Percentiles rank a stretch among this genome's conserved stretches.
These are phyloP conservation scores for Diloba caeruleocephala DNA, from an alignment of 2,888 invertebrate genomes.

Conservation along the genomic window DNA sequence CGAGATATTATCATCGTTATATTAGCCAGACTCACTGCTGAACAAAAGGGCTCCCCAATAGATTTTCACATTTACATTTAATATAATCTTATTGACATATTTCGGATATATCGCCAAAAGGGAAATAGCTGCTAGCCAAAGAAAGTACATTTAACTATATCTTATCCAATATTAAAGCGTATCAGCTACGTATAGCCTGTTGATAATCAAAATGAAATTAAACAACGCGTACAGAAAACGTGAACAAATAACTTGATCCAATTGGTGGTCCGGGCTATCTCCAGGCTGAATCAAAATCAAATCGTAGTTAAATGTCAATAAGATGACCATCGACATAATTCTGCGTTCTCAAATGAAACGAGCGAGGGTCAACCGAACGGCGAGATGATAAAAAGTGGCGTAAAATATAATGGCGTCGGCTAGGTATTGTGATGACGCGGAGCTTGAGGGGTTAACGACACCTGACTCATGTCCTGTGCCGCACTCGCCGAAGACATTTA, in stretches of 20 bases:
- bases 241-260: background rate
- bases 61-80: too few species aligned
- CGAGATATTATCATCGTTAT: too few species aligned
- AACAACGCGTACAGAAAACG: too few species aligned
- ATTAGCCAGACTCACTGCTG: too few species aligned
- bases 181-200: too few species aligned
- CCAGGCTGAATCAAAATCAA: constrained; percentile 19
- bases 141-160: too few species aligned
- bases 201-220: too few species aligned
- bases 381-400: constrained; percentile 56
- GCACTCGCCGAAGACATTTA: constrained; percentile 69
- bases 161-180: too few species aligned
- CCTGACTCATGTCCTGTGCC: constrained; percentile 81
- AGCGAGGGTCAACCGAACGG: constrained; percentile 42
- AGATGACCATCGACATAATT: constrained; percentile 42
- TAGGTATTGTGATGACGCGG: constrained; percentile 78
- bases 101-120: too few species aligned
- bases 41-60: too few species aligned
- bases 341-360: constrained; percentile 43
- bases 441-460: constrained; percentile 77
- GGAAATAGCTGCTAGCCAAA: too few species aligned
- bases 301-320: constrained; percentile 44
- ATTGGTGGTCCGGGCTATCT: constrained; percentile 1
- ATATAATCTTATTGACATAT: too few species aligned
- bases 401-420: constrained; percentile 72